Evolutionary conservation across 2,888 invertebrate genomes (phyloP).

Genomic region (Psylliodes chrysocephalus): DNA sequence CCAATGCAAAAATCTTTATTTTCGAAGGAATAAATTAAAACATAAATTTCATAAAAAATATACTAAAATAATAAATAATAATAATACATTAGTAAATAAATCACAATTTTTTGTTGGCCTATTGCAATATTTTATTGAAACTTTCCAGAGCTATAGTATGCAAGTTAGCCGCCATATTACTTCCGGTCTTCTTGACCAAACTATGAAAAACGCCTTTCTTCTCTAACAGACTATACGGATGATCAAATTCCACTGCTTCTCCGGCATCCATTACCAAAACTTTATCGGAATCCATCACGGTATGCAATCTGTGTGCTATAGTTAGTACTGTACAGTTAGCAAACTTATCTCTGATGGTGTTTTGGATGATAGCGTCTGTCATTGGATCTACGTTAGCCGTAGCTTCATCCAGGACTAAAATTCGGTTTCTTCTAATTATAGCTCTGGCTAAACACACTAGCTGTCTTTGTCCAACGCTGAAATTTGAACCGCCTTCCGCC

Average conservation of each 20-base stretch:
- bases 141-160: conserved; percentile 46
- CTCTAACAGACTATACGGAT: conserved; percentile 75
- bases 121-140: conserved; percentile 7
- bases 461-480: conserved; percentile 70
- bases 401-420: conserved; percentile 72
- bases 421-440: conserved; percentile 63
- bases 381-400: conserved; percentile 85
- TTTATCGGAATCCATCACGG: conserved; percentile 87
- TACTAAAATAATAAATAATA: too few relatives aligned
- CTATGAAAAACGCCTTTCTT: conserved; percentile 44
- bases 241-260: conserved; percentile 76
- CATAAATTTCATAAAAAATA: too few relatives aligned
- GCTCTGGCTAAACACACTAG: conserved; percentile 76
- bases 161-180: conserved; percentile 49
- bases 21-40: too few relatives aligned
- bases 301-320: conserved; percentile 85
- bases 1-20: too few relatives aligned
- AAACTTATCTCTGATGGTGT: conserved; percentile 79
- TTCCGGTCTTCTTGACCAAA: conserved; percentile 77
- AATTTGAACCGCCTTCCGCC: conserved; percentile 73
- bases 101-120: too few relatives aligned
- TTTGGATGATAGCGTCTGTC: conserved; percentile 81
- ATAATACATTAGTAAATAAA: too few relatives aligned
- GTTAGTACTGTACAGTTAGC: conserved; percentile 82
- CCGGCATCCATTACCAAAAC: conserved; percentile 85